These are phyloP conservation scores for Latrodectus geometricus DNA, from an alignment of 1,140 invertebrate genomes.

Conservation along the genomic window DNA sequence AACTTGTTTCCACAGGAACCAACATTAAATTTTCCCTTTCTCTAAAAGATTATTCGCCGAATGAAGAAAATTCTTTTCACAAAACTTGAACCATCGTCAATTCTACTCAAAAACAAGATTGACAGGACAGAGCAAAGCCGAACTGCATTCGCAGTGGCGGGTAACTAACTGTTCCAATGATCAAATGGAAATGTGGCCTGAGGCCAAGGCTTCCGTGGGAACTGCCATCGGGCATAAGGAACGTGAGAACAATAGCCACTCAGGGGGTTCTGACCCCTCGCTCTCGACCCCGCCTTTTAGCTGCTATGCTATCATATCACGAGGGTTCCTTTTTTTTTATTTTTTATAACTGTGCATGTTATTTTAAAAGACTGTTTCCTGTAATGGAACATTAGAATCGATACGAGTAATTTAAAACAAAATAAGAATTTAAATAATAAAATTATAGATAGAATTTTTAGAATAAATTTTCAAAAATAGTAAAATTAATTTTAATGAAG, in stretches of 20 bases:
- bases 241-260: slow-evolving; percentile 60
- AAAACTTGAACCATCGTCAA: slow-evolving; percentile 5
- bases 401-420: too few relatives aligned
- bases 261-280: slow-evolving; percentile 44
- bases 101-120: slow-evolving; percentile 23
- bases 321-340: slow-evolving; percentile 16
- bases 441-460: too few relatives aligned
- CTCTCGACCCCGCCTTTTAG: slow-evolving; percentile 48
- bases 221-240: slow-evolving; percentile 47
- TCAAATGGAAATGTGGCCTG: slow-evolving; percentile 49
- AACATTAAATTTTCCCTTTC: not conserved
- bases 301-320: slow-evolving; percentile 43
- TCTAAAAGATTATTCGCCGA: not conserved
- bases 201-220: slow-evolving; percentile 57
- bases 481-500: too few relatives aligned
- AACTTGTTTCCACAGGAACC: not conserved
- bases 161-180: slow-evolving; percentile 40
- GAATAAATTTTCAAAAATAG: too few relatives aligned
- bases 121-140: not conserved
- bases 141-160: slow-evolving; percentile 12
- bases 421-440: too few relatives aligned
- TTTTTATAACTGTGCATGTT: slow-evolving; percentile 6
- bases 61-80: not conserved
- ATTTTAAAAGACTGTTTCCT: slow-evolving; percentile 21
- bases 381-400: not conserved